Base-by-base conservation (phyloP, 2,888 invertebrate genomes). In the Parnassius orleans region DNA sequence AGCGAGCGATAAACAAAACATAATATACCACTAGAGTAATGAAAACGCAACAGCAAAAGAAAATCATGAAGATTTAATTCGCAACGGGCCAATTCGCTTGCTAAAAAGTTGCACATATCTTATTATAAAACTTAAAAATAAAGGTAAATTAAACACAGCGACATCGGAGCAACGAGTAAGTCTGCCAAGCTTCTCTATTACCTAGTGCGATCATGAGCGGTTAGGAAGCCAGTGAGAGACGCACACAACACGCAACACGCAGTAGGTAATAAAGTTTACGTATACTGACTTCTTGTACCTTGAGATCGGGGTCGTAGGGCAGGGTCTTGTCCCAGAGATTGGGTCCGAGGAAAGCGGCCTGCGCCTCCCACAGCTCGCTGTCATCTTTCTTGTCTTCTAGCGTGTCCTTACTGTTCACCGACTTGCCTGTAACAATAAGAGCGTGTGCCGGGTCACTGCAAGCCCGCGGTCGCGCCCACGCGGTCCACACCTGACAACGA, bases 281-380 rank as follows among this genome's bases (percentile, higher is more conserved):
- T 81, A 78, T 92, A 93, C 92, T 93, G 93, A 93, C 93, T 93
- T 93, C 93, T 90, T 93, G 93, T 95, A 97, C 97, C 95, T 98
- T 98, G 93, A 98, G 96, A 94, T 98, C 97, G 86, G 97, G 96
- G 92, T 97, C 97, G 87, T 97, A 97, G 78, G 96, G 95, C 81
- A 96, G 93, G 76, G 97, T 96, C 92, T 98, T 98, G 92, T 98
- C 98, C 98, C 98, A 98, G 69, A 98, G 93, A 88, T 97, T 98
- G 70, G 98, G 98, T 69, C 98, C 98, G 78, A 98, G 95, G 93
- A 98, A 98, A 85, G 98, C 98, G 72, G 98, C 96, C 89, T 97
- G 97, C 82, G 97, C 97, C 93, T 98, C 97, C 96, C 97, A 97
- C 72, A 97, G 93, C 90, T 96, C 96, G 77, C 94, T 95, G 87